Evolutionary conservation across 2,797 vertebrate genomes (phyloP).

Genomic region (Danio tinwini): DNA sequence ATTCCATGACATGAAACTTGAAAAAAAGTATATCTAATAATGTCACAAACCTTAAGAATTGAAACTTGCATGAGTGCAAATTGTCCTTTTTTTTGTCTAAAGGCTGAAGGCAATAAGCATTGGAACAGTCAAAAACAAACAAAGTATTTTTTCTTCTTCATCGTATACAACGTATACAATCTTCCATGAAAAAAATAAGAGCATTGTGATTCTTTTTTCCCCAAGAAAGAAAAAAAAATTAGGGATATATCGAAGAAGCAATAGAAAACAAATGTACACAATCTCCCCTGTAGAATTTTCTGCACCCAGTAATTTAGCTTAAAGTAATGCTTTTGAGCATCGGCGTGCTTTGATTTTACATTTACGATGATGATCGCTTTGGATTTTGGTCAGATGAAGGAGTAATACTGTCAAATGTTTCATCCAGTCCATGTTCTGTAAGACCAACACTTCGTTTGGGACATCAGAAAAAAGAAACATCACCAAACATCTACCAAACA

Average conservation of each 20-base stretch:
- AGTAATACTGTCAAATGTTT: slow-evolving; percentile 64
- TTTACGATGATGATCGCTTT: slow-evolving; percentile 56
- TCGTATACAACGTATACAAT: slow-evolving; percentile 62
- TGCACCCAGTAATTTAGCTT: slow-evolving; percentile 56
- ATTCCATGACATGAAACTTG: slow-evolving; percentile 52
- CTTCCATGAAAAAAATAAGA: slow-evolving; percentile 57
- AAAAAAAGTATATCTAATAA: slow-evolving; percentile 43
- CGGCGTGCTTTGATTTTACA: slow-evolving; percentile 47
- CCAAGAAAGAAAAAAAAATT: slow-evolving; percentile 40
- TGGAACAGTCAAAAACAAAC: slow-evolving; percentile 64
- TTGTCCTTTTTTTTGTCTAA: slow-evolving; percentile 55
- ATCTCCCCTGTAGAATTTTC: slow-evolving; percentile 57
- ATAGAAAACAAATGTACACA: slow-evolving; percentile 59
- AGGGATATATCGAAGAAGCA: slow-evolving; percentile 52
- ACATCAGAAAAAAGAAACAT: slow-evolving; percentile 51
- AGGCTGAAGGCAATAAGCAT: slow-evolving; percentile 61
- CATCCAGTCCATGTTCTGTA: slow-evolving; percentile 55
- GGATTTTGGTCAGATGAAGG: slow-evolving; percentile 56
- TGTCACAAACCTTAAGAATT: slow-evolving; percentile 58
- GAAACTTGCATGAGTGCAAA: slow-evolving; percentile 61
- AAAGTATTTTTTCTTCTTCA: slow-evolving; percentile 44
- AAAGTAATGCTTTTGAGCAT: slow-evolving; percentile 46
- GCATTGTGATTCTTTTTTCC: slow-evolving; percentile 44
- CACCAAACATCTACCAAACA: slow-evolving; percentile 58
- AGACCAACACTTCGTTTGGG: slow-evolving; percentile 53